Evolutionary conservation across 1,140 invertebrate species (phyloP).

Genomic region (Trichogramma pretiosum): DNA sequence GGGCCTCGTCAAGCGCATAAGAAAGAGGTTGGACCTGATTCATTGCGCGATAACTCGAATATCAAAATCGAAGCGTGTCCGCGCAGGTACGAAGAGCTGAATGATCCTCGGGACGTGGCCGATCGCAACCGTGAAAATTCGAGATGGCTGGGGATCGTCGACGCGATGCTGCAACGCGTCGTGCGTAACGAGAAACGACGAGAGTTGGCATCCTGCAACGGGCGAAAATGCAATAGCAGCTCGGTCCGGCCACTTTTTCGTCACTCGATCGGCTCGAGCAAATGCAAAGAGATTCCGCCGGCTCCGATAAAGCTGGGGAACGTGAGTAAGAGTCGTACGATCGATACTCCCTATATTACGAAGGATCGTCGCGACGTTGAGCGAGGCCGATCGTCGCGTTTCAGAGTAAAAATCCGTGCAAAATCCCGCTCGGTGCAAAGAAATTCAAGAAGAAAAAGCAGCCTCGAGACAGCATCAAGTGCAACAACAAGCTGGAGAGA

Average conservation of each 20-base stretch:
- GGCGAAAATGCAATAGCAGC: not conserved
- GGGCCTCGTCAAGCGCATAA: constrained; percentile 15
- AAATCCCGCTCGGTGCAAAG: too few relatives aligned
- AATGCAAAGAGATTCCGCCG: not conserved
- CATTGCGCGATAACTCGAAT: not conserved
- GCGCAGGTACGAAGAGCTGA: constrained; percentile 26
- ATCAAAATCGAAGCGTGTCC: not conserved
- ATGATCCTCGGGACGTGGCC: not conserved
- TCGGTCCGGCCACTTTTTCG: not conserved
- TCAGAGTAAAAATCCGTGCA: too few relatives aligned
- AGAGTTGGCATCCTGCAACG: not conserved
- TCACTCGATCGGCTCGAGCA: constrained; percentile 1
- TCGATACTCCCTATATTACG: too few relatives aligned
- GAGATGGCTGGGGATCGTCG: constrained; percentile 1
- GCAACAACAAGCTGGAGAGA: not conserved
- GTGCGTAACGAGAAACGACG: not conserved
- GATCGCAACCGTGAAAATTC: not conserved
- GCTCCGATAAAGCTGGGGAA: not conserved
- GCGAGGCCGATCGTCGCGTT: too few relatives aligned
- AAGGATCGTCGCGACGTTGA: too few relatives aligned
- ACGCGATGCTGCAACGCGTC: not conserved
- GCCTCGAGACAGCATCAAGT: not conserved
- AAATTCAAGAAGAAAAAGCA: too few relatives aligned
- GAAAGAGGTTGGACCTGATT: constrained; percentile 23
- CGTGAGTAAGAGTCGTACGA: not conserved